phyloP scores from a whole-genome alignment of 2,888 invertebrate genomes.

The Drosophila helvetica region DNA sequence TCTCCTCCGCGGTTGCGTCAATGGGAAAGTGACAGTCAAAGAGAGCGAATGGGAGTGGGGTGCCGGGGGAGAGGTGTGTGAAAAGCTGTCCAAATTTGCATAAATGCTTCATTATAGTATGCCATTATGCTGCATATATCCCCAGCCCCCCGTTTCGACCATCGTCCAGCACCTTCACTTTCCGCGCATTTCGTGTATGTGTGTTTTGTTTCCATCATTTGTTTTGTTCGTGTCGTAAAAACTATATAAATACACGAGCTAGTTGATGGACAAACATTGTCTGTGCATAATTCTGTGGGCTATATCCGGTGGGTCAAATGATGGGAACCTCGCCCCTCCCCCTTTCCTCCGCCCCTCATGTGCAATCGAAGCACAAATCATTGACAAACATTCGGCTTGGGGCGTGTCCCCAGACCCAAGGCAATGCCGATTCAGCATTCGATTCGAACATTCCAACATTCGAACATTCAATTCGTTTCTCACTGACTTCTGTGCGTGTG shows the following conservation, averaged over 20 bases:
- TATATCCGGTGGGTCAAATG: slow-evolving; percentile 28
- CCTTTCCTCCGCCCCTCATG: neutral
- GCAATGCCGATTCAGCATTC: slow-evolving; percentile 14
- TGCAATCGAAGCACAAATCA: slow-evolving; percentile 30
- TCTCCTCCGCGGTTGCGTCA: neutral
- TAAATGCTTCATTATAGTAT: slow-evolving; percentile 62
- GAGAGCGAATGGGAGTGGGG: neutral
- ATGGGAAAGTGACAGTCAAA: slow-evolving; percentile 17
- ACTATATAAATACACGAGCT: neutral
- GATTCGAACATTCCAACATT: slow-evolving; percentile 2
- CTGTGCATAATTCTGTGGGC: slow-evolving; percentile 7
- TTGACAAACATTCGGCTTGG: slow-evolving; percentile 11
- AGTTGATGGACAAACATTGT: neutral
- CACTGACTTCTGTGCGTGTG: slow-evolving; percentile 44
- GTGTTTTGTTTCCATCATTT: slow-evolving; percentile 18
- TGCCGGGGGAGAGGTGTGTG: slow-evolving; percentile 10
- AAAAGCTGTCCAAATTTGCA: slow-evolving; percentile 59
- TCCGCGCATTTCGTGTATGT: slow-evolving; percentile 30
- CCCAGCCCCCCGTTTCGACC: neutral
- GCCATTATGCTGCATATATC: slow-evolving; percentile 43
- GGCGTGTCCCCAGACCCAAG: slow-evolving; percentile 36
- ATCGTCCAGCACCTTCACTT: slow-evolving; percentile 45
- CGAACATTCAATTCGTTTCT: slow-evolving; percentile 2
- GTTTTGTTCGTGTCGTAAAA: slow-evolving; percentile 27
- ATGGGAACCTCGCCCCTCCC: slow-evolving; percentile 5